Base-by-base conservation (phyloP, 2,113 vertebrate genomes). In the Cinclus cinclus region DNA sequence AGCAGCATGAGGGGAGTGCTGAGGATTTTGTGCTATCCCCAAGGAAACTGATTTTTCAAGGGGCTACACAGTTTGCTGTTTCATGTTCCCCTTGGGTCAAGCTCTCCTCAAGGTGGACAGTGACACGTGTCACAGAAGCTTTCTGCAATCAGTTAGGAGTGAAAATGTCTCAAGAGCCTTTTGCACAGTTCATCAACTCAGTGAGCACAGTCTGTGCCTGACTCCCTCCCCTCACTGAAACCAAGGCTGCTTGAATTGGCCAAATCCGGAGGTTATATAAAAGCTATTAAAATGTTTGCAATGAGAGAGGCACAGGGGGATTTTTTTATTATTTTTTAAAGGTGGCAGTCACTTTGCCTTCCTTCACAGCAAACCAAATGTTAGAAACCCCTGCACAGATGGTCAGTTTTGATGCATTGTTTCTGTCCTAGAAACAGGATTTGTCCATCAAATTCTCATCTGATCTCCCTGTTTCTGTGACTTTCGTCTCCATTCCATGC, bases 381-480 rank as follows among this genome's bases (percentile, higher is more conserved):
- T 81, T 59, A 87, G 64, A 91, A 96, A 91, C 18, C 94, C 70
- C 86, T 60, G 77, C 70, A 74, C 74, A 97, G 92, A 88, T 96
- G 86, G 87, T 42, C 68, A 88, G 53, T 90, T 94, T 92, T 90
- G 46, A 79, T 85, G 24, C 4, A 35, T 56, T 76, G 91, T 91
- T 89, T 80, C 84, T 81, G 64, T 42, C 79, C 75, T 88, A 90
- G 65, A 92, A 94, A 83, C 2, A 0, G 15, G 59, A 76, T 69
- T 90, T 95, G 80, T 79, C 47, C 65, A 74, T 88, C 47, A 89
- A 78, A 83, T 50, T 89, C 49, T 96, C 80, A 89, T 73, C n/a
- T 89, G 62, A 31, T 87, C 14, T 76, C 37, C 22, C 35, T 23
- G 2, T 67, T 92, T 65, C 82, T 88, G 12, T 47, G 53, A 59